These are phyloP conservation scores for Calameuta idolon DNA, from an alignment of 2,888 invertebrate genomes.

Conservation along the genomic window DNA sequence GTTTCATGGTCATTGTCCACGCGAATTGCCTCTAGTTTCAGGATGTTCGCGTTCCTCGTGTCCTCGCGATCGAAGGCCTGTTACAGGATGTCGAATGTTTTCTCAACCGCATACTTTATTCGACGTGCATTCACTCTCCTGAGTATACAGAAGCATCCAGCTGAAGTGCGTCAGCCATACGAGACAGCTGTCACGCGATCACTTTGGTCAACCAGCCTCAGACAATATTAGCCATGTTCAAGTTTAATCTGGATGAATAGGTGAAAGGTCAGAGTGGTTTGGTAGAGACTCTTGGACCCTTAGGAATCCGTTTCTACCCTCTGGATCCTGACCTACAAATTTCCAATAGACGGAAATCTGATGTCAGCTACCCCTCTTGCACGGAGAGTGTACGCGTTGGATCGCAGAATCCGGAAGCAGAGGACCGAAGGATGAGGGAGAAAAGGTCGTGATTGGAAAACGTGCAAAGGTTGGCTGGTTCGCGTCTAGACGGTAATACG, in stretches of 20 bases:
- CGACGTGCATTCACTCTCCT: not conserved
- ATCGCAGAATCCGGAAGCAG: conserved; percentile 5
- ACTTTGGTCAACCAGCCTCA: not conserved
- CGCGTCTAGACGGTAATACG: conserved; percentile 48
- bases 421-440: conserved; percentile 28
- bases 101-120: not conserved
- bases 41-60: conserved; percentile 1
- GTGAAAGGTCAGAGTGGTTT: not conserved
- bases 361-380: conserved; percentile 23
- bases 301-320: not conserved
- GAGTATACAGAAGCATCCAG: not conserved
- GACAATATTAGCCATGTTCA: not conserved
- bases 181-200: not conserved
- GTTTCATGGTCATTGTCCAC: conserved; percentile 65
- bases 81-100: not conserved
- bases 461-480: conserved; percentile 55
- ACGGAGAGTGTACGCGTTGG: conserved; percentile 8
- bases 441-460: conserved; percentile 62
- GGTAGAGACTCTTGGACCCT: not conserved
- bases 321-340: conserved; percentile 27
- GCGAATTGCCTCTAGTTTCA: conserved; percentile 51
- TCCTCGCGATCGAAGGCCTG: conserved; percentile 4
- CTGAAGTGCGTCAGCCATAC: not conserved
- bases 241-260: not conserved
- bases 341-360: conserved; percentile 40